Percentiles rank a stretch among this genome's conserved stretches.
Evolutionary conservation across 2,888 invertebrate species (phyloP).

Genomic region (Abscondita cerata): DNA sequence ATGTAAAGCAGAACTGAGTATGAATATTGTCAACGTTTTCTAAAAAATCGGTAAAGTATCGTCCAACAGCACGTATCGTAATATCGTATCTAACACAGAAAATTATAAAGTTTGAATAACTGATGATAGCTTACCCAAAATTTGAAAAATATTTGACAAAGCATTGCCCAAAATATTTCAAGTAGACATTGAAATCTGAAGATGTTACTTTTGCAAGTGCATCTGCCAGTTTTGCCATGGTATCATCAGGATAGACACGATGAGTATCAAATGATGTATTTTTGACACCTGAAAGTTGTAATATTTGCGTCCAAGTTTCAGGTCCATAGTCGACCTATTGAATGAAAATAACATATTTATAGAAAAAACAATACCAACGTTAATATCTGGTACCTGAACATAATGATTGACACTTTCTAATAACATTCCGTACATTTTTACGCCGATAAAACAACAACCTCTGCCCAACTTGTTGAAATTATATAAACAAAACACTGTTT

Average conservation of each 20-base stretch:
- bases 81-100: slow-evolving; percentile 72
- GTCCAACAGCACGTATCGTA: slow-evolving; percentile 83
- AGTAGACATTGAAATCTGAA: slow-evolving; percentile 74
- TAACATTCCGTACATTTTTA: slow-evolving; percentile 82
- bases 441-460: neutral
- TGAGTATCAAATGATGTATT: slow-evolving; percentile 79
- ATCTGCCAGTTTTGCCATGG: slow-evolving; percentile 78
- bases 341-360: slow-evolving; percentile 4
- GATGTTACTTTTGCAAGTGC: slow-evolving; percentile 70
- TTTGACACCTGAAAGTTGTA: slow-evolving; percentile 73
- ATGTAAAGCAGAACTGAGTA: slow-evolving; percentile 89
- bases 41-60: slow-evolving; percentile 88
- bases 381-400: slow-evolving; percentile 75
- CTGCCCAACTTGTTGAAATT: no score
- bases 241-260: slow-evolving; percentile 79
- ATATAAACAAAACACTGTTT: neutral
- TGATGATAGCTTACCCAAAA: slow-evolving; percentile 69
- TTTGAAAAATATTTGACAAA: slow-evolving; percentile 87
- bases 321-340: slow-evolving; percentile 77
- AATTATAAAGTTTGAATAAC: slow-evolving; percentile 2
- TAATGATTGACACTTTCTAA: slow-evolving; percentile 84
- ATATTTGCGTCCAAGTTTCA: slow-evolving; percentile 74
- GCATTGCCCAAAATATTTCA: slow-evolving; percentile 87
- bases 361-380: neutral
- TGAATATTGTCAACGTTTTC: slow-evolving; percentile 92